Evolutionary conservation across 2,888 invertebrate species (phyloP), one percentile per base, ranked within the genome.

Genomic region (Lasioglossum oenotherae): DNA sequence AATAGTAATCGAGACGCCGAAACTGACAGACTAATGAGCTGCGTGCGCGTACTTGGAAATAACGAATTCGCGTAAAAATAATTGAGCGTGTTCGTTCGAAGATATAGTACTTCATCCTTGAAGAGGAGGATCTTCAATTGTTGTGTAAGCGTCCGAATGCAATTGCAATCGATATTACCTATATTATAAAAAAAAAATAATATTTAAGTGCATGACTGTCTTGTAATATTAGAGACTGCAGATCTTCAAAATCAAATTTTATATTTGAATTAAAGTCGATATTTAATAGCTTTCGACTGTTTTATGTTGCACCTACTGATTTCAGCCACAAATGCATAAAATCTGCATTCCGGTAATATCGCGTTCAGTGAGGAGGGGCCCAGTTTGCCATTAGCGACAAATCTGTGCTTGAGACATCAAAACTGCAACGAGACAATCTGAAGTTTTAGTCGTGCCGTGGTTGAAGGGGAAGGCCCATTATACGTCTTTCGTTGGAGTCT

Each of bases 361-460:
- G 44, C 31, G 35, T 44, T 53, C 14, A 6, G 23, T 6, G 35
- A n/a, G 16, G 14, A 14, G 31, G 35, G 5, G 19, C 35, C 35
- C 49, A 74, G 35, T 53, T 77, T 46, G 77, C 78, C 82, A 81
- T 86, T 86, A 86, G 57, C 75, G 81, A 88, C 89, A 90, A 91
- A 93, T 92, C 91, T 89, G 88, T 78, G 91, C 90, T 93, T 92
- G 91, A 92, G 92, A 93, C 92, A 90, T 93, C 92, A 92, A 92
- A 92, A 91, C 89, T 88, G 84, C 83, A 84, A 91, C 88, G 88
- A 76, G 76, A 80, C 86, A 85, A 89, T 89, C 89, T 69, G 53
- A 80, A 84, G 81, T 86, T 81, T 86, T 81, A 81, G 86, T 83
- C 87, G 75, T 79, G 85, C 83, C 80, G 27, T 44, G 64, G 72